Base-by-base conservation (phyloP, 2,888 invertebrate genomes). In the Atethmia centrago region DNA sequence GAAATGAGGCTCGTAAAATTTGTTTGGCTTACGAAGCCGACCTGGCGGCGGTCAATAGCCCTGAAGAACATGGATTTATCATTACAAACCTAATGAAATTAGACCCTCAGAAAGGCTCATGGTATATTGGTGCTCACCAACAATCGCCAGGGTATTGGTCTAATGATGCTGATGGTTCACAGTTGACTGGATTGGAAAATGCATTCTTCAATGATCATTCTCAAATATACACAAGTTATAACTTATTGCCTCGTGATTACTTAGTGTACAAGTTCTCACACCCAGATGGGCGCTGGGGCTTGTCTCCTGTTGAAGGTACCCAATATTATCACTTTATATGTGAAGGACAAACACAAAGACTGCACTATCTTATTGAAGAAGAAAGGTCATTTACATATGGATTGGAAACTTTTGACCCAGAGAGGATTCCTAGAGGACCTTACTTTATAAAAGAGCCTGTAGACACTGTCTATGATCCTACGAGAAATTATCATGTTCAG, bases 11-110 rank as follows among this genome's bases (percentile, higher is more conserved):
- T 0, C 97, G 98, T 85, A 97, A 97, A 88, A 98, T 98, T 86
- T 99, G 99, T 91, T 97, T 98, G 96, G 98, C 98, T 0, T 98
- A 97, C 88, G 98, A 98, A 88, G 97, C 98, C 2, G 98, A 99
- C 90, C 94, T 99, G 69, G 96, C 98, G 0, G 97, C 98, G 80
- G 97, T 99, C 10, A 98, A 98, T 90, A 97, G 97, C 72, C 96
- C 98, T 8, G 98, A 98, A 77, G 99, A 99, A 92, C 99, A 99
- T 95, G 97, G 98, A 0, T 99, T 99, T 90, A 96, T 99, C 56
- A 96, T 98, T 12, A 97, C 98, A 82, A 98, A 98, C 90, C 94
- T 99, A n/a, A 97, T 98, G 89, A 96, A 97, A 88, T 96, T 98
- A 88, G 99, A 99, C 94, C 98, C 98, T 21, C 98, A 98, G 85